These are phyloP conservation scores for Drosophila nr. fundita DNA, from an alignment of 2,888 invertebrate genomes.

Conservation along the genomic window DNA sequence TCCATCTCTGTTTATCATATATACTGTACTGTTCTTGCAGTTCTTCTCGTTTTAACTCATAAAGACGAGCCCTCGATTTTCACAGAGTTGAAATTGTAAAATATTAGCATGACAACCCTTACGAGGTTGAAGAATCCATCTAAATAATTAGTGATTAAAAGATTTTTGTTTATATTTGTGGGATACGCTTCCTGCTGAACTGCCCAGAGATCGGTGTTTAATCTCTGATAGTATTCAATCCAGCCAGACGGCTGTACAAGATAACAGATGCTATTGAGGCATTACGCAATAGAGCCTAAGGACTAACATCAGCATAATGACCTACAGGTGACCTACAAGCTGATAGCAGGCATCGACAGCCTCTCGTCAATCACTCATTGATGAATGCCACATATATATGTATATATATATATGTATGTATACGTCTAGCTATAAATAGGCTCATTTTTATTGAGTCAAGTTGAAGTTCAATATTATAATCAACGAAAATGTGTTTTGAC, in stretches of 20 bases:
- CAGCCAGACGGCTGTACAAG: constrained; percentile 8
- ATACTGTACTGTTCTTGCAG: background rate
- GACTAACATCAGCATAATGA: constrained; percentile 31
- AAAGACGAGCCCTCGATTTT: constrained; percentile 62
- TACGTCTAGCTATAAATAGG: background rate
- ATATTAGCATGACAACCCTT: background rate
- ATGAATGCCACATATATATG: constrained; percentile 23
- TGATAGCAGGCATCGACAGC: constrained; percentile 29
- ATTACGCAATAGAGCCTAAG: constrained; percentile 20
- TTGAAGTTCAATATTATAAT: constrained; percentile 54
- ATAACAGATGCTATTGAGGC: constrained; percentile 50
- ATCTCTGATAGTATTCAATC: constrained; percentile 26
- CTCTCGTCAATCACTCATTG: constrained; percentile 48
- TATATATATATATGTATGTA: background rate
- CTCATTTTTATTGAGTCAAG: constrained; percentile 12
- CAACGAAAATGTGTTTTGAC: background rate
- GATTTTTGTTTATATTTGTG: constrained; percentile 31
- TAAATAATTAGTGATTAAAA: constrained; percentile 34
- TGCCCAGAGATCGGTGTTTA: background rate
- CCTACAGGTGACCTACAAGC: constrained; percentile 69
- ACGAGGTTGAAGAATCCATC: background rate
- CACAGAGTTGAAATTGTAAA: background rate
- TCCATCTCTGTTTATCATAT: background rate
- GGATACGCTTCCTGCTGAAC: background rate
- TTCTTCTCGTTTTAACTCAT: background rate